Percentiles rank a stretch among this genome's conserved stretches.
Evolutionary conservation across 2,888 invertebrate genomes (phyloP).

Genomic region (Brachyptera putata): DNA sequence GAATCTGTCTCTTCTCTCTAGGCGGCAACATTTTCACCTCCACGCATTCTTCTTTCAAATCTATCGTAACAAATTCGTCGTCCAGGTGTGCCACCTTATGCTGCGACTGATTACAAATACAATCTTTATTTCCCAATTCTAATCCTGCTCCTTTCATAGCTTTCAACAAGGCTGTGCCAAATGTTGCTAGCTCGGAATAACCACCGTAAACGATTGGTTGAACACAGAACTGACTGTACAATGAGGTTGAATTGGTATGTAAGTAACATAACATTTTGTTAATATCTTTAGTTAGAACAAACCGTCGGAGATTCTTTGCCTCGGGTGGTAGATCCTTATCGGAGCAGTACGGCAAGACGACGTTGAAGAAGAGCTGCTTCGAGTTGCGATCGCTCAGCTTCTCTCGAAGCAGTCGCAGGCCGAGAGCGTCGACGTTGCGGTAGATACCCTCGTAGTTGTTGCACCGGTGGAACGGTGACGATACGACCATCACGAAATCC

Average conservation of each 20-base stretch:
- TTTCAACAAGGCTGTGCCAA: slow-evolving; percentile 3
- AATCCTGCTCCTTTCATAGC: slow-evolving; percentile 2
- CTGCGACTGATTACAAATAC: slow-evolving; percentile 1
- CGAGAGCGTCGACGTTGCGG: slow-evolving; percentile 40
- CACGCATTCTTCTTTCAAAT: too few relatives aligned
- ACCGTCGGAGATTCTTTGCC: slow-evolving; percentile 39
- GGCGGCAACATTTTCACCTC: too few relatives aligned
- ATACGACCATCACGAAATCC: slow-evolving; percentile 40
- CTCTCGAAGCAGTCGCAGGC: slow-evolving; percentile 40
- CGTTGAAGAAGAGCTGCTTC: slow-evolving; percentile 40
- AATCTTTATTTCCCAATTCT: not conserved
- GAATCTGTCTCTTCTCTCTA: too few relatives aligned
- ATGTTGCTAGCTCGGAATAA: not conserved
- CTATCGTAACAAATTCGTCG: too few relatives aligned
- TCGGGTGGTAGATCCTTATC: slow-evolving; percentile 41
- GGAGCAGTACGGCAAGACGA: slow-evolving; percentile 43
- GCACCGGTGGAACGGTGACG: slow-evolving; percentile 38
- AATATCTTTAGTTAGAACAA: slow-evolving; percentile 41
- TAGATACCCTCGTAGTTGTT: slow-evolving; percentile 35
- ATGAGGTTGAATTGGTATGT: slow-evolving; percentile 3
- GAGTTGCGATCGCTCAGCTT: slow-evolving; percentile 36
- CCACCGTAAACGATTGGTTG: slow-evolving; percentile 2
- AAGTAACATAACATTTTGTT: slow-evolving; percentile 33
- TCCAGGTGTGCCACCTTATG: too few relatives aligned
- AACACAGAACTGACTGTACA: not conserved